phyloP scores from a whole-genome alignment of 2,888 invertebrate species.

The Eupithecia tripunctaria region DNA sequence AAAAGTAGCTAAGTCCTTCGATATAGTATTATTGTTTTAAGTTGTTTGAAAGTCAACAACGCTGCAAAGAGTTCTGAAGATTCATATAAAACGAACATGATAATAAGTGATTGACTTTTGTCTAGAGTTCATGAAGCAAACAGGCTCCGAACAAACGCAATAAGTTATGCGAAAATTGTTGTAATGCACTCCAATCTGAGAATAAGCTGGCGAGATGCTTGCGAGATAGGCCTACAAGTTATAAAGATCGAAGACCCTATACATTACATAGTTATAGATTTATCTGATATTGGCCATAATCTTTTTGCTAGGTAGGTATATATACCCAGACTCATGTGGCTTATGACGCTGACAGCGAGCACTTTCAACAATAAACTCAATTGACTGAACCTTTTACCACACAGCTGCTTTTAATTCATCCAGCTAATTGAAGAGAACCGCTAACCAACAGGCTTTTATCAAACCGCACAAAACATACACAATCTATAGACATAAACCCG shows the following conservation, averaged over 20 bases:
- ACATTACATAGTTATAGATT: neutral
- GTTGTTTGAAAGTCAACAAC: neutral
- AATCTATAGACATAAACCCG: slow-evolving; percentile 28
- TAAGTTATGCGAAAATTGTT: slow-evolving; percentile 44
- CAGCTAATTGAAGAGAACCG: slow-evolving; percentile 29
- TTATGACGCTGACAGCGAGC: slow-evolving; percentile 15
- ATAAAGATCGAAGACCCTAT: slow-evolving; percentile 1
- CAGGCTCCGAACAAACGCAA: slow-evolving; percentile 37
- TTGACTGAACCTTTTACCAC: slow-evolving; percentile 26
- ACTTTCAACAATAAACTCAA: slow-evolving; percentile 22
- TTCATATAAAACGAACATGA: too few relatives aligned
- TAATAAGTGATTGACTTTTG: slow-evolving; percentile 11
- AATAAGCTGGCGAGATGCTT: slow-evolving; percentile 33
- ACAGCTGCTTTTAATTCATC: slow-evolving; percentile 37
- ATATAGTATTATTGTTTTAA: neutral
- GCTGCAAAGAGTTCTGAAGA: too few relatives aligned
- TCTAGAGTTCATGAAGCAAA: slow-evolving; percentile 23
- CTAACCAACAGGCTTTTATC: slow-evolving; percentile 32
- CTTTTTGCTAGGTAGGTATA: neutral
- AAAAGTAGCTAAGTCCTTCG: neutral
- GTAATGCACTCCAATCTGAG: slow-evolving; percentile 35
- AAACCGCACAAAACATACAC: slow-evolving; percentile 29
- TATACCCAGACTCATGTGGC: neutral
- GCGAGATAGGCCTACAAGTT: slow-evolving; percentile 16
- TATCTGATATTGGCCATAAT: neutral